A percentile compares a stretch with the other conserved stretches of the same genome.
These are phyloP conservation scores for Rhinoptilus africanus DNA, from an alignment of 2,113 vertebrate genomes.

Conservation along the genomic window DNA sequence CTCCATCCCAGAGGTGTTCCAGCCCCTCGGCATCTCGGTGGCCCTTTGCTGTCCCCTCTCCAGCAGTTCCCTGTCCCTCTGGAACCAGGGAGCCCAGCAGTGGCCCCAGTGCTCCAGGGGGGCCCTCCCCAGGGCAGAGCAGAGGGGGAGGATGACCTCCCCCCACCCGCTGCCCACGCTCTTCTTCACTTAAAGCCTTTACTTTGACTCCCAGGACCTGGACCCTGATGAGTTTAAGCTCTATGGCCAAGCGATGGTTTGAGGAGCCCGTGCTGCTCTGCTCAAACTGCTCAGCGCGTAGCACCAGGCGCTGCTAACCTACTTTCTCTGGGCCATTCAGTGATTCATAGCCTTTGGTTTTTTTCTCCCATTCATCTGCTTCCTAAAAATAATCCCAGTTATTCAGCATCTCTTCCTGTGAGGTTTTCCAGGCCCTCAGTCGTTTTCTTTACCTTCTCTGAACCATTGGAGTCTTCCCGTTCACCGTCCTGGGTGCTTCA, in stretches of 20 bases:
- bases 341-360: not conserved
- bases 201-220: not conserved
- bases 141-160: no score
- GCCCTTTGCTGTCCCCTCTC: no score
- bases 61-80: no score
- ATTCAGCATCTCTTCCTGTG: not conserved
- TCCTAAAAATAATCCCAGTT: not conserved
- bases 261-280: not conserved
- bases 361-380: not conserved
- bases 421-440: not conserved
- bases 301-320: not conserved
- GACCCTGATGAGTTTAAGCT: not conserved
- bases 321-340: not conserved
- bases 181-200: not conserved
- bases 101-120: no score
- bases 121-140: no score
- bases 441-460: not conserved
- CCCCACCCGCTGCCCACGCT: no score
- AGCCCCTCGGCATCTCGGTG: no score
- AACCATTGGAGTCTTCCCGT: fast-evolving
- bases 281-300: fast-evolving
- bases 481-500: not conserved
- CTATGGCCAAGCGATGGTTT: fast-evolving
- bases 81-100: no score
- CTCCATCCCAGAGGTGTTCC: no score